Conservation (phyloP, 1,140 invertebrate genomes). For the Drosophila lini region DNA sequence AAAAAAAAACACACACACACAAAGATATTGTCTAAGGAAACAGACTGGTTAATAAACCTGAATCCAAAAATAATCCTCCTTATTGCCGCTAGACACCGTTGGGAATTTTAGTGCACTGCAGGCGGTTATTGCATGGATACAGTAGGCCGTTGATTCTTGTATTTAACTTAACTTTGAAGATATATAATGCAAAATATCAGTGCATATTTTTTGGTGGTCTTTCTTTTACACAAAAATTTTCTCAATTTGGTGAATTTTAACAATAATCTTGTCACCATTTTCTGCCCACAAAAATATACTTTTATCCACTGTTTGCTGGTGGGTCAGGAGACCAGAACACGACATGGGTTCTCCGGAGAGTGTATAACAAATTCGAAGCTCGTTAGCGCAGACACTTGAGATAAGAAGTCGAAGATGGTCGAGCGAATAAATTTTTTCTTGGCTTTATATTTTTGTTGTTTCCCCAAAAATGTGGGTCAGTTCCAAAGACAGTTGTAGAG, state of each 20-base stretch:
- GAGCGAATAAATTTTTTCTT: conserved; percentile 56
- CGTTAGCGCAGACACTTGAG: conserved; percentile 77
- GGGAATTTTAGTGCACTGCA: not conserved
- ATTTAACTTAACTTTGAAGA: not conserved
- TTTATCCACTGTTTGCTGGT: conserved; percentile 2
- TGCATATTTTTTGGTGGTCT: not conserved
- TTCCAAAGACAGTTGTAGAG: conserved; percentile 6
- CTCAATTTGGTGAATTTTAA: not conserved
- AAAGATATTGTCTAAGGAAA: too few relatives aligned
- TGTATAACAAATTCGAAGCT: conserved; percentile 72
- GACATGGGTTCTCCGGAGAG: conserved; percentile 16
- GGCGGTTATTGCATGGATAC: not conserved
- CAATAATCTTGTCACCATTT: not conserved
- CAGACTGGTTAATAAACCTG: too few relatives aligned
- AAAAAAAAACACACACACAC: too few relatives aligned
- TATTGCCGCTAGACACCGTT: not conserved
- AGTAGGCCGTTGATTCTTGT: too few relatives aligned
- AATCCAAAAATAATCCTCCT: too few relatives aligned
- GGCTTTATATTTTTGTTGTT: conserved; percentile 38
- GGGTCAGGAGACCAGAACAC: conserved; percentile 26
- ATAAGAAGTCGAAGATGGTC: conserved; percentile 61
- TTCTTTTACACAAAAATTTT: not conserved
- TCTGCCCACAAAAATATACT: not conserved
- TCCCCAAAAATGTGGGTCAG: conserved; percentile 38
- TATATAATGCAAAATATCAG: not conserved